Percentiles rank a stretch among this genome's conserved stretches.
phyloP scores from a whole-genome alignment of 2,113 vertebrate species.

The Pachyramphus minor region DNA sequence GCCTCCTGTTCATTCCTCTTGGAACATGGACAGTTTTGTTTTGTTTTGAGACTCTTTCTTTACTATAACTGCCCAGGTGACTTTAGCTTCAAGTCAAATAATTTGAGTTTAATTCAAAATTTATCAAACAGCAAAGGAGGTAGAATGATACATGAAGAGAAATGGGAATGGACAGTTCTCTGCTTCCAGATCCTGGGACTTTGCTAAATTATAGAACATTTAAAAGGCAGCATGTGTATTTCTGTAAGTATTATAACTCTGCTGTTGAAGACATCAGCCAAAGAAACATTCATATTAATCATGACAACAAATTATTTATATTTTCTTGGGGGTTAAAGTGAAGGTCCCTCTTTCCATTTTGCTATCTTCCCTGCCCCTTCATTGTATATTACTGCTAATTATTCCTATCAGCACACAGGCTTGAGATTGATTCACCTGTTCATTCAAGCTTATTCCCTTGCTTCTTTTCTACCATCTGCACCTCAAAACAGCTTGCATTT shows the following conservation, averaged over 20 bases:
- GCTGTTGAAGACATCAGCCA: neutral
- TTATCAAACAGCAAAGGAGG: neutral
- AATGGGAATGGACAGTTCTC: neutral
- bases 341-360: neutral
- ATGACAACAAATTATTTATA: neutral
- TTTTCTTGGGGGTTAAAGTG: neutral
- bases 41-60: neutral
- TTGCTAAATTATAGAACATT: neutral
- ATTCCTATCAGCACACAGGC: neutral
- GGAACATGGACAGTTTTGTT: neutral
- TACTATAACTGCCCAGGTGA: neutral
- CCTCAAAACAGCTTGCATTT: neutral
- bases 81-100: neutral
- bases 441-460: neutral
- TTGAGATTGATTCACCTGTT: neutral
- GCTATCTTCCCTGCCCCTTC: neutral
- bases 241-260: neutral
- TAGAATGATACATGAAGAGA: neutral
- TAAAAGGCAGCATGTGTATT: neutral
- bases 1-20: neutral
- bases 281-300: neutral
- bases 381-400: neutral
- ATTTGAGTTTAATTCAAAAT: neutral
- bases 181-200: neutral
- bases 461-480: neutral